phyloP scores from a whole-genome alignment of 2,113 vertebrate genomes.

The pig (Sus scrofa) region T2T-Sscrofa CM000817.6:68210501-68211000 shows the following conservation, averaged over 20 bases:
- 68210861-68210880: not conserved
- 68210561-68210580: not conserved
- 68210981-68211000: constrained; percentile 98
- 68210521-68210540: rapidly evolving
- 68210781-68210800: too few species aligned
- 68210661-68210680: too few species aligned
- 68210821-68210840: too few species aligned
- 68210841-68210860: too few species aligned
- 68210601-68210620: rapidly evolving
- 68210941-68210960: not conserved
- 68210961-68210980: rapidly evolving
- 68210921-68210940: rapidly evolving
- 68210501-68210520: not conserved
- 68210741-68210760: not conserved
- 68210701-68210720: too few species aligned
- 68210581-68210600: not conserved
- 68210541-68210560: rapidly evolving
- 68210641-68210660: rapidly evolving
- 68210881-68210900: rapidly evolving
- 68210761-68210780: not conserved
- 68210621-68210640: rapidly evolving
- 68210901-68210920: rapidly evolving
- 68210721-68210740: not conserved
- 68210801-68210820: not conserved
- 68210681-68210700: rapidly evolving